Conservation (phyloP, 2,113 vertebrate species). For the Neogale vison region DNA sequence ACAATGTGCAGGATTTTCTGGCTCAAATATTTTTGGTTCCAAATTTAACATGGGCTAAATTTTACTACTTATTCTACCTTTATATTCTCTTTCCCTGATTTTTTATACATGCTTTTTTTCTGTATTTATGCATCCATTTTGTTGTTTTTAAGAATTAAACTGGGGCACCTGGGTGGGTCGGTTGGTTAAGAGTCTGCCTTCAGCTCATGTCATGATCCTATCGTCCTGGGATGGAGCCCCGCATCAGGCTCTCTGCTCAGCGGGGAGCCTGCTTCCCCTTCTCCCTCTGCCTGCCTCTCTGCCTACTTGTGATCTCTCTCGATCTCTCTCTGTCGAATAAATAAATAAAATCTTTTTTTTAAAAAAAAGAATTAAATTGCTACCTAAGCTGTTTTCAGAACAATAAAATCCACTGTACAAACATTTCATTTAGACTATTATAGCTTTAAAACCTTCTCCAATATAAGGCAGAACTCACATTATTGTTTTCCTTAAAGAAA, state of each 20-base stretch:
- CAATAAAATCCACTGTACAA: neutral
- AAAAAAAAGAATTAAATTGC: neutral
- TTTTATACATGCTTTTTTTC: neutral
- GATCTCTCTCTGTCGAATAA: too few species aligned
- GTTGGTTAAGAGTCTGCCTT: too few species aligned
- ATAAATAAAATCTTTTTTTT: too few species aligned
- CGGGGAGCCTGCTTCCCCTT: too few species aligned
- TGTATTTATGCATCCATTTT: neutral
- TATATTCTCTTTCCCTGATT: neutral
- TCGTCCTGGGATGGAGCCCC: too few species aligned
- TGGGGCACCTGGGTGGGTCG: neutral
- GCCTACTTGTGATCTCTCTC: too few species aligned
- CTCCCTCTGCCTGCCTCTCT: too few species aligned
- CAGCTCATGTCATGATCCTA: too few species aligned
- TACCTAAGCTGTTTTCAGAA: conserved; percentile 19
- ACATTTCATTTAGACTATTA: conserved; percentile 9
- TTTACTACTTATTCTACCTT: conserved; percentile 44
- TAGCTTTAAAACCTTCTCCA: conserved; percentile 38
- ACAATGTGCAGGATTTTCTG: neutral
- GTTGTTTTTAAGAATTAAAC: conserved; percentile 44
- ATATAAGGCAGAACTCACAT: neutral
- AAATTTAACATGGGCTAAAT: neutral
- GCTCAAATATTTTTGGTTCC: neutral
- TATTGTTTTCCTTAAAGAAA: conserved; percentile 46
- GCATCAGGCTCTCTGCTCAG: too few species aligned